phyloP scores from a whole-genome alignment of 1,140 invertebrate species.

The Tenebrio molitor region DNA sequence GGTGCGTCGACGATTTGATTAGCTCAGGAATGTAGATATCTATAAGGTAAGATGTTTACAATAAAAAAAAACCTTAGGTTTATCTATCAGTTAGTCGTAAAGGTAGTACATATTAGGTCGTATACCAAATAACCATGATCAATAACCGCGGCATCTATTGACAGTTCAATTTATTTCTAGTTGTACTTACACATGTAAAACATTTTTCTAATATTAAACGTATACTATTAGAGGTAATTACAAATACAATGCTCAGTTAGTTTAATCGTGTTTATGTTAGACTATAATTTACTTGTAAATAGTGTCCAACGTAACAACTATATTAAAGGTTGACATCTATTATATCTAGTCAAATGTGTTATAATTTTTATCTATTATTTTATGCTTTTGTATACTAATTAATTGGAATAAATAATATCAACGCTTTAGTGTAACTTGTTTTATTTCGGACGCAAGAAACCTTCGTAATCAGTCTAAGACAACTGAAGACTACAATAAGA shows the following conservation, averaged over 20 bases:
- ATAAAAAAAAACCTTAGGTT: too few relatives aligned
- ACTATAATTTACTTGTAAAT: not conserved
- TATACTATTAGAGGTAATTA: conserved; percentile 21
- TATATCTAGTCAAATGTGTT: conserved; percentile 39
- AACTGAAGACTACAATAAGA: too few relatives aligned
- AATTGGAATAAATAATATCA: conserved; percentile 25
- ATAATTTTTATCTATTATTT: conserved; percentile 29
- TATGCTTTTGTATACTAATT: conserved; percentile 29
- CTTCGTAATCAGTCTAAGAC: too few relatives aligned
- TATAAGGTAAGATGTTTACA: too few relatives aligned
- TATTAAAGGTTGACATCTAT: conserved; percentile 14
- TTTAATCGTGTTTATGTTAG: not conserved
- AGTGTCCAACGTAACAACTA: not conserved
- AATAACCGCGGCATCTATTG: too few relatives aligned
- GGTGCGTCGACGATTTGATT: too few relatives aligned
- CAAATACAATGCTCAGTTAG: conserved; percentile 22
- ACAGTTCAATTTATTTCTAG: conserved; percentile 38
- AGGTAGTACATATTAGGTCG: too few relatives aligned
- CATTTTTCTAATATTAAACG: not conserved
- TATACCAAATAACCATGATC: too few relatives aligned
- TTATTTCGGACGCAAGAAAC: not conserved
- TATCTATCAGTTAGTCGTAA: too few relatives aligned
- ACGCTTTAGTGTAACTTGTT: conserved; percentile 14
- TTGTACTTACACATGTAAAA: not conserved
- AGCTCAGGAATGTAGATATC: too few relatives aligned